These are phyloP conservation scores for Seladonia tumulorum DNA, from an alignment of 2,888 invertebrate species.

Conservation along the genomic window DNA sequence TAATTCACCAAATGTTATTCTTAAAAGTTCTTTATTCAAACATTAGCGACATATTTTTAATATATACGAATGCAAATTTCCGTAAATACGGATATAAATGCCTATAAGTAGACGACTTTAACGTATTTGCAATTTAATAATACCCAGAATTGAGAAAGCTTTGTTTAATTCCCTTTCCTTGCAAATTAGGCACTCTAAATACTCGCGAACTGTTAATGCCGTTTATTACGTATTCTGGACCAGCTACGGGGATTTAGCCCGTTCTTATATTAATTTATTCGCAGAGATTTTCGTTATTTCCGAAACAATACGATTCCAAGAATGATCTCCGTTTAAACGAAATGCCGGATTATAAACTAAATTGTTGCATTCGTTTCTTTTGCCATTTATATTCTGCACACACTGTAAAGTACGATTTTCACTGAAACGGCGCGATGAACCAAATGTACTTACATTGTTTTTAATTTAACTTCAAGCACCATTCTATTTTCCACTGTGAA, in stretches of 20 bases:
- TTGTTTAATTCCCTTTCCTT: not conserved
- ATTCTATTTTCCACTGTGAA: not conserved
- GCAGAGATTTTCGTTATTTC: not conserved
- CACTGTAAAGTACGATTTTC: not conserved
- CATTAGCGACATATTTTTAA: not conserved
- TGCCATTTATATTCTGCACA: not conserved
- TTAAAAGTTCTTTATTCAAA: not conserved
- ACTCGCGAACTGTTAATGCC: not conserved
- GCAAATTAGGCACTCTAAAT: not conserved
- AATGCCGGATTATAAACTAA: not conserved
- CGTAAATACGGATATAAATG: not conserved
- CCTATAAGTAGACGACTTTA: not conserved
- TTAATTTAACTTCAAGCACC: not conserved
- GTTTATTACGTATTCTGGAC: not conserved
- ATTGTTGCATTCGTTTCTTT: not conserved
- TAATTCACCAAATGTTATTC: not conserved
- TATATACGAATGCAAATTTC: not conserved
- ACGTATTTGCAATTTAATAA: not conserved
- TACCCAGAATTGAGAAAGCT: not conserved
- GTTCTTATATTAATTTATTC: not conserved
- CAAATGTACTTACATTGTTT: not conserved
- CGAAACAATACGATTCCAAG: not conserved
- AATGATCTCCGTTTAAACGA: not conserved
- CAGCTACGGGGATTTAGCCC: not conserved
- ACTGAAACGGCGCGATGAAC: not conserved